These are phyloP conservation scores for Argyrosomus regius DNA, from an alignment of 2,797 vertebrate species.

Conservation along the genomic window DNA sequence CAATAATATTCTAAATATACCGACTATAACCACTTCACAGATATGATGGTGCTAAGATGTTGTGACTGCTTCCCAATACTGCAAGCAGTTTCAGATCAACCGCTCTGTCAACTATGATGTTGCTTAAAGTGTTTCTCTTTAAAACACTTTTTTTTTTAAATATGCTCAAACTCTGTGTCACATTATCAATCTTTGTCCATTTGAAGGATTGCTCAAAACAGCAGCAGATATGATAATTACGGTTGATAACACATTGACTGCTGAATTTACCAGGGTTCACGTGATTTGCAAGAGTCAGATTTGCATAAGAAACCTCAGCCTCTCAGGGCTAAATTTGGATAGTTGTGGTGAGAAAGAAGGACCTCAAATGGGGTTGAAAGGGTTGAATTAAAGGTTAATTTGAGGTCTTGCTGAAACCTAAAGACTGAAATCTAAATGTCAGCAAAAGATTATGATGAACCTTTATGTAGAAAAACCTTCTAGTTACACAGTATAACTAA, in stretches of 20 bases:
- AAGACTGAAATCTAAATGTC: slow-evolving; percentile 1
- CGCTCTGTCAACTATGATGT: background rate
- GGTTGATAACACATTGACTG: slow-evolving; percentile 7
- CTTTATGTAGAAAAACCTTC: background rate
- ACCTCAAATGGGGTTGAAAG: background rate
- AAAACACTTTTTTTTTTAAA: background rate
- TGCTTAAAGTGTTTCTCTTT: background rate
- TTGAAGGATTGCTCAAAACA: background rate
- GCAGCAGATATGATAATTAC: background rate
- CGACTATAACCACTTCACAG: background rate
- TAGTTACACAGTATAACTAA: background rate
- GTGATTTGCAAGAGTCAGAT: slow-evolving; percentile 7
- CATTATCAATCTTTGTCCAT: background rate
- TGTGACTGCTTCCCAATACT: background rate
- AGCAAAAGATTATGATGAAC: background rate
- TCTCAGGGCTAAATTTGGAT: background rate
- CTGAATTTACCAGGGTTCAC: background rate
- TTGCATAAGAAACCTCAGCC: background rate
- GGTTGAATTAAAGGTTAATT: too few species aligned
- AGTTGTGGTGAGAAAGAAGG: background rate
- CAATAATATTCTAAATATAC: background rate
- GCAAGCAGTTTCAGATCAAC: background rate
- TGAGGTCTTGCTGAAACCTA: too few species aligned
- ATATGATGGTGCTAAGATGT: background rate
- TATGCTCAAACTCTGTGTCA: background rate